Conservation (phyloP, 2,113 vertebrate species). For the Probosciger aterrimus region DNA sequence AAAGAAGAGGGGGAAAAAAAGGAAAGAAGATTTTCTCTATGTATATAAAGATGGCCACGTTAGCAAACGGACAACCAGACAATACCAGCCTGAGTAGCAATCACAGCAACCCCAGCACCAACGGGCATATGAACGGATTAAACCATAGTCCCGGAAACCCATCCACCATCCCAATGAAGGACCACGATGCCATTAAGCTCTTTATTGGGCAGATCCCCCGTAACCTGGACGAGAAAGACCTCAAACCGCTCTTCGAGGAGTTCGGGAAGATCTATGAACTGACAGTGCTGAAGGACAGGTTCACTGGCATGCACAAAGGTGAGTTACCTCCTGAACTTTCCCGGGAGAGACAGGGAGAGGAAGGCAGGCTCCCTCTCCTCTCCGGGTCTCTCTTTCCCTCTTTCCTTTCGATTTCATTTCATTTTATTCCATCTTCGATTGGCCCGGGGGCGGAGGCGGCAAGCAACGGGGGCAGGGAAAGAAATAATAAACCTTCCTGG, state of each 20-base stretch:
- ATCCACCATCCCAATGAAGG: constrained; percentile 99
- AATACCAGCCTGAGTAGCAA: constrained; percentile 90
- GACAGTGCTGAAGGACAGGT: constrained; percentile 99
- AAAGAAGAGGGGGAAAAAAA: constrained; percentile 75
- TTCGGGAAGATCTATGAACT: constrained; percentile 99
- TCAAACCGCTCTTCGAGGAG: constrained; percentile 99
- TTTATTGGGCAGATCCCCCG: constrained; percentile 99
- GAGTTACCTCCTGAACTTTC: constrained; percentile 79
- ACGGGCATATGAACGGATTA: constrained; percentile 99
- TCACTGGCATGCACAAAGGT: constrained; percentile 99
- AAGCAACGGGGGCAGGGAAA: constrained; percentile 29
- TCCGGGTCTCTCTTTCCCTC: neutral
- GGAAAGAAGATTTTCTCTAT: constrained; percentile 85
- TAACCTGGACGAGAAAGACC: constrained; percentile 99
- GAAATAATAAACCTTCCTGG: constrained; percentile 51
- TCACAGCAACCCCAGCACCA: constrained; percentile 88
- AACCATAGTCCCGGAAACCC: constrained; percentile 94
- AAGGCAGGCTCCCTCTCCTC: constrained; percentile 16
- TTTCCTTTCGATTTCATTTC: constrained; percentile 60
- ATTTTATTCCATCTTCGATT: constrained; percentile 55
- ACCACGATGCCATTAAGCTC: constrained; percentile 99
- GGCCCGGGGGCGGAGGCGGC: constrained; percentile 17
- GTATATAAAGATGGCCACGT: constrained; percentile 99
- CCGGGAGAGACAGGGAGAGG: constrained; percentile 55
- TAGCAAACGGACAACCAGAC: constrained; percentile 99